A percentile compares a stretch with the other conserved stretches of the same genome.
Evolutionary conservation across 2,888 invertebrate genomes (phyloP).

Genomic region (Bibio marci): DNA sequence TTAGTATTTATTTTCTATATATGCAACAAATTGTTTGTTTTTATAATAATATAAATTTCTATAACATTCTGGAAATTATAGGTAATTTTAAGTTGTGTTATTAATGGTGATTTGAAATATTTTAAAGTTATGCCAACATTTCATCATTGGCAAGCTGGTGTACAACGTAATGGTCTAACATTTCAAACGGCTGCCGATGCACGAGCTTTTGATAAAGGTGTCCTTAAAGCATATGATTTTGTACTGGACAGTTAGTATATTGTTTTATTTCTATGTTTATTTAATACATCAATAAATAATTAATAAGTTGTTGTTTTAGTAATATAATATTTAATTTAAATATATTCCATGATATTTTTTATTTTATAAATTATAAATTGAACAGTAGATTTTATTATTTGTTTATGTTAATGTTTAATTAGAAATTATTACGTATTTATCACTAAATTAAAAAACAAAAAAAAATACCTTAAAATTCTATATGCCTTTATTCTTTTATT

Average conservation of each 20-base stretch:
- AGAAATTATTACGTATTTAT: too few species aligned
- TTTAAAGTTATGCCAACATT: slow-evolving; percentile 97
- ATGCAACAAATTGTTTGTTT: not conserved
- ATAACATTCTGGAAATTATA: too few species aligned
- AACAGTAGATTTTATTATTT: too few species aligned
- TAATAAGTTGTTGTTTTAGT: not conserved
- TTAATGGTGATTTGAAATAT: slow-evolving; percentile 92
- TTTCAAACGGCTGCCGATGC: slow-evolving; percentile 94
- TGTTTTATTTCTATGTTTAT: not conserved
- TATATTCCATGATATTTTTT: too few species aligned
- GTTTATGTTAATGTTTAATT: too few species aligned
- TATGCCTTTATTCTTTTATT: too few species aligned
- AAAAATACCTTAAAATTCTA: too few species aligned
- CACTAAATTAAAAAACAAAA: too few species aligned
- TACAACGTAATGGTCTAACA: slow-evolving; percentile 87
- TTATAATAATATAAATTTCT: not conserved
- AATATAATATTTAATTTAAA: not conserved
- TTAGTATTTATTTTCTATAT: too few species aligned
- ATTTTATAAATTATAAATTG: too few species aligned
- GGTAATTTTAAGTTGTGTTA: slow-evolving; percentile 86
- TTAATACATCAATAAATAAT: slow-evolving; percentile 5
- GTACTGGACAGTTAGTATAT: slow-evolving; percentile 64
- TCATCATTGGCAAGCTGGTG: slow-evolving; percentile 94
- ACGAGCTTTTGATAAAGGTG: slow-evolving; percentile 83
- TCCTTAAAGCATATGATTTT: slow-evolving; percentile 76